Conservation (phyloP, 2,888 invertebrate genomes). For the Pammene aurita region DNA sequence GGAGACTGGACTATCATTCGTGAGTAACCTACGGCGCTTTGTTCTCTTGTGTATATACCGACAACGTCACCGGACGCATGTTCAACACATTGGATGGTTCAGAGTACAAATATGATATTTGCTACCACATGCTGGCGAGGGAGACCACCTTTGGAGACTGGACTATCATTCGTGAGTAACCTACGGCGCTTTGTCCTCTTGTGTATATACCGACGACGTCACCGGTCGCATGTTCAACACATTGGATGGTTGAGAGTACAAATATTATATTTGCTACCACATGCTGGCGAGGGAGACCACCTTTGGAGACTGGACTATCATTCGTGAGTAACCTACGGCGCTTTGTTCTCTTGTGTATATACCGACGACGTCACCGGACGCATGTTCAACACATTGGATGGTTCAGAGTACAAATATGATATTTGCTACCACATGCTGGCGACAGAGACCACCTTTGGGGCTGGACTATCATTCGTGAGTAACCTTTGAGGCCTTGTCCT, state of each 20-base stretch:
- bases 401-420: slow-evolving; percentile 89
- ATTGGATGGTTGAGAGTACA: slow-evolving; percentile 90
- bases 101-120: slow-evolving; percentile 91
- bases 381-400: slow-evolving; percentile 91
- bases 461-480: no score
- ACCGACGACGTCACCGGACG: slow-evolving; percentile 85
- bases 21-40: slow-evolving; percentile 52
- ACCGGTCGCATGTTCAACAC: slow-evolving; percentile 90
- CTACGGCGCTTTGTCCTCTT: not conserved
- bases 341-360: not conserved
- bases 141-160: slow-evolving; percentile 87
- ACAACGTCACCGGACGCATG: slow-evolving; percentile 87
- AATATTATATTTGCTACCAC: slow-evolving; percentile 92
- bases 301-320: slow-evolving; percentile 87
- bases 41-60: not conserved
- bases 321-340: slow-evolving; percentile 70
- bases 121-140: slow-evolving; percentile 90
- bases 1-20: slow-evolving; percentile 88
- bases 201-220: slow-evolving; percentile 68
- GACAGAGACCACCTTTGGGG: no score
- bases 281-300: slow-evolving; percentile 88
- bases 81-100: slow-evolving; percentile 91
- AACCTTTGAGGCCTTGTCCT: no score
- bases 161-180: slow-evolving; percentile 84
- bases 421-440: slow-evolving; percentile 91